Base-by-base conservation (phyloP, 2,113 vertebrate species). In the Trinectes maculatus region DNA sequence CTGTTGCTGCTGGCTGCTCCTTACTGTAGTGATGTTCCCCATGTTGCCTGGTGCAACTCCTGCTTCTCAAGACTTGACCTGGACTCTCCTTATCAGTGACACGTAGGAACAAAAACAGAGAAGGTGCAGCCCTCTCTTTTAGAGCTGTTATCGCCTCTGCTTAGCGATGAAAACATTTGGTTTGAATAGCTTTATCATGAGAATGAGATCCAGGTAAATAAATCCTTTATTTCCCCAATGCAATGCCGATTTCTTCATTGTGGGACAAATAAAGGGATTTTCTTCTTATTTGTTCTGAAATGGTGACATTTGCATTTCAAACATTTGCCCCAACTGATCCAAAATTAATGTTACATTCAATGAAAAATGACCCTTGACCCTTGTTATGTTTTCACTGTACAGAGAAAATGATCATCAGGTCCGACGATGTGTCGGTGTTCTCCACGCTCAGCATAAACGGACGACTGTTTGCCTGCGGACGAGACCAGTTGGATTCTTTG, bases 391-490 rank as follows among this genome's bases (percentile, higher is more conserved):
- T 1, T 79, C 26, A 13, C 61, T 48, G 21, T 8, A 11, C 26
- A 99, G 98, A 99, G 84, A 99, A 98, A 91, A 92, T 93, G 31
- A 90, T 98, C 78, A 93, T 98, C 79, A 98, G 96, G 74, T 93
- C 96, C 83, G 95, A 93, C 16, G 98, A 99, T 34, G 87, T 98
- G 51, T 99, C 96, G 0, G 95, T 99, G 77, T 99, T 99, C 92
- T 98, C 96, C 53, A 95, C 95, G 4, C 95, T 98, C 82, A 95
- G 93, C 67, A 87, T 96, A 67, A 99, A 99, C 11, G 96, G 96
- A 58, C 94, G 95, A 8, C 92, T 99, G 69, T 99, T 99, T 83
- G 95, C 92, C 70, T 98, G 97, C 86, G 92, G 93, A 0, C 90
- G 95, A 72, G 96, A 98, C 79, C 95, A 97, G 85, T 91, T 99